phyloP scores from a whole-genome alignment of 2,888 invertebrate genomes.

The Cephus pygmeus region DNA sequence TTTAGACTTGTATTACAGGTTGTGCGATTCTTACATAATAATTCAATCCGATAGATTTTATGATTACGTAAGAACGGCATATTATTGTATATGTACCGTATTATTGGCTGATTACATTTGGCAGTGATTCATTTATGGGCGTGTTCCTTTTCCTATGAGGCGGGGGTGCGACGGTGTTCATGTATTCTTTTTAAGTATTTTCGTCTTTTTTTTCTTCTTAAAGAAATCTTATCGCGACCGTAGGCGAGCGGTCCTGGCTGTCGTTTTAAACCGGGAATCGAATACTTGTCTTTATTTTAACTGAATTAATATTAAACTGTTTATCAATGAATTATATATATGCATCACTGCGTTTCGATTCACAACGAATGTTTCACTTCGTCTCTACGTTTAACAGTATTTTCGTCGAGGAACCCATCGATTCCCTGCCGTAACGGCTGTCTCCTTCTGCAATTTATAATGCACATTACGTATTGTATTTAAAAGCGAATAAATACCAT shows the following conservation, averaged over 20 bases:
- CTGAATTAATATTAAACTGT: neutral
- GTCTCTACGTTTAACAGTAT: neutral
- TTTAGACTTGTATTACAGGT: neutral
- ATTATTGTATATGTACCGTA: neutral
- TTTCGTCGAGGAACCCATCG: neutral
- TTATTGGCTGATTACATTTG: neutral
- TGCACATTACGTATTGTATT: slow-evolving; percentile 38
- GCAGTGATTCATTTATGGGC: neutral
- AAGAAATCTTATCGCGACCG: neutral
- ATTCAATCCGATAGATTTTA: neutral
- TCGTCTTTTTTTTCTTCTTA: neutral
- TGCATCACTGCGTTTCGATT: neutral
- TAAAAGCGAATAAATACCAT: slow-evolving; percentile 31
- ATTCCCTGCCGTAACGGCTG: neutral
- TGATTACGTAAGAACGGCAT: neutral
- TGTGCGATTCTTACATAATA: neutral
- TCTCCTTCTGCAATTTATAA: slow-evolving; percentile 24
- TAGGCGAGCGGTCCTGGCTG: neutral
- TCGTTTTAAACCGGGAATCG: neutral
- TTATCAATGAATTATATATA: neutral
- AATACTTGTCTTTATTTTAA: neutral
- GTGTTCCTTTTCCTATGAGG: neutral
- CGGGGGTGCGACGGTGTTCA: neutral
- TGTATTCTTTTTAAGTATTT: neutral
- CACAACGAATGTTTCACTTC: neutral